Evolutionary conservation across 2,113 vertebrate species (phyloP).

Genomic region (Crotalus tigris): DNA sequence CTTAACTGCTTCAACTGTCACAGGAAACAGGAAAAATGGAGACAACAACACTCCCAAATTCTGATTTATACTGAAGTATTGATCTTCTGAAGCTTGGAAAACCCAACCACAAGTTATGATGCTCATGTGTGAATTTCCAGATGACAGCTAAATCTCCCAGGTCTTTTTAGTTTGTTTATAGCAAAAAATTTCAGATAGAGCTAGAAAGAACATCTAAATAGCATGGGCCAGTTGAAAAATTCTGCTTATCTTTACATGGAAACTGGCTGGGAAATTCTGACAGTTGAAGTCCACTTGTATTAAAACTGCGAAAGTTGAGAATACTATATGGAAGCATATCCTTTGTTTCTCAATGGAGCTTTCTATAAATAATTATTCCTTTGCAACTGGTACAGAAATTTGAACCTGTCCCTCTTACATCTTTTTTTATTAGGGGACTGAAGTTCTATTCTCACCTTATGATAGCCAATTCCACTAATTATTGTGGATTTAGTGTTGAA

Average conservation of each 20-base stretch:
- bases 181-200: neutral
- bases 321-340: neutral
- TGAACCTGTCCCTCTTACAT: neutral
- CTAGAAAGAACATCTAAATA: neutral
- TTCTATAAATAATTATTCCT: neutral
- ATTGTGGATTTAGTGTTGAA: neutral
- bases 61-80: neutral
- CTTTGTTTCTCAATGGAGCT: neutral
- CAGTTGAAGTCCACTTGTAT: no score
- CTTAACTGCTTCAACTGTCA: no score
- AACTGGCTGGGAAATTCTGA: no score
- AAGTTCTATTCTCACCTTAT: neutral
- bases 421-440: neutral
- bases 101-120: neutral
- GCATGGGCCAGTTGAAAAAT: neutral
- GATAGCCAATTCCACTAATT: neutral
- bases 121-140: neutral
- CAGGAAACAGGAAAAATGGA: neutral
- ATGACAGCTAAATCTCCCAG: neutral
- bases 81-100: neutral
- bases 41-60: neutral
- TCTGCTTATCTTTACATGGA: neutral
- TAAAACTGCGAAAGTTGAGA: no score
- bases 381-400: neutral
- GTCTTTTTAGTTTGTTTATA: neutral